Evolutionary conservation across 2,888 invertebrate species (phyloP), one percentile per base, ranked within the genome.

Genomic region (Baccha elongata): DNA sequence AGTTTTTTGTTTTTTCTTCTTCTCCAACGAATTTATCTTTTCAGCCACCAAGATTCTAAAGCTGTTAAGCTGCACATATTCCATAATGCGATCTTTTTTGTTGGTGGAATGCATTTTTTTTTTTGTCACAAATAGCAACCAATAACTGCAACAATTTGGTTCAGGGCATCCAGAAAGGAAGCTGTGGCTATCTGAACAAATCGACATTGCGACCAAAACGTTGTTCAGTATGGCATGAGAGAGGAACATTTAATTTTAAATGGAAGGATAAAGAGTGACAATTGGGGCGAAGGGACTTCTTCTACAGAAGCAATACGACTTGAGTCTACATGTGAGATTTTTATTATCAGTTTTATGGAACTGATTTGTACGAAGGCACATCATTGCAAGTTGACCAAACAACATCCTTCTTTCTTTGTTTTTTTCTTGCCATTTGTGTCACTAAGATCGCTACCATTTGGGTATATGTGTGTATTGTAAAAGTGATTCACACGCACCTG

Each of bases 281-380:
- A 32, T 50, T 50, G n/a, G 7, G n/a, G 1, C 15, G 8, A 10
- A 35, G 46, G 10, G 8, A 13, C 23, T 26, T 17, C 11, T 19
- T 10, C 6, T 23, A 73, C 74, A 74, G 74, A 67, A 74, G 65
- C 74, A 35, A 68, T 68, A 52, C 44, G 37, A 69, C 26, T 46
- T 53, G 75, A 69, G 68, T 75, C 62, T 69, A 60, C 68, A 55
- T 64, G 62, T 64, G 40, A 76, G 69, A 69, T 69, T 76, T 69
- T 48, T 76, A 68, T 68, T 75, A 75, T 60, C 58, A 75, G 62
- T 69, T 69, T 75, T 68, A 69, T 75, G 62, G 68, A 44, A 3
- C 62, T 75, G 62, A 75, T 75, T 75, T 75, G 75, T 69, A 53
- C 44, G 13, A 15, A 52, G 50, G 55, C 53, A 68, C 52, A 44